Base-by-base conservation (phyloP, 2,113 vertebrate genomes). In the Neoarius graeffei region DNA sequence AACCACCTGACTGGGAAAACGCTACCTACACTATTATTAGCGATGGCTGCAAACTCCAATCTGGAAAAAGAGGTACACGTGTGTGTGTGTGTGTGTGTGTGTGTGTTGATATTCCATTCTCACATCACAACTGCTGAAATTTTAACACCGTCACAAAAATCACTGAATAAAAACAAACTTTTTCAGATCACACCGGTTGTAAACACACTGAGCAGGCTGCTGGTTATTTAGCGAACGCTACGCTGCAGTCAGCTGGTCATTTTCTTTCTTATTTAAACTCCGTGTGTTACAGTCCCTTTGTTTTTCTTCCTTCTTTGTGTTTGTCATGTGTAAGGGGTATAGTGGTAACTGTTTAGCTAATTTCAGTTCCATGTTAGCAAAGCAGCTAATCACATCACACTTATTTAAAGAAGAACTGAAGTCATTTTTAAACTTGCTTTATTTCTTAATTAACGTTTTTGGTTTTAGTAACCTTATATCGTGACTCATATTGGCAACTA, bases 11-110 rank as follows among this genome's bases (percentile, higher is more conserved):
- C 69, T 74, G 20, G 13, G 3, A 42, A 35, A 30, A 42, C 54
- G 73, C 17, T 80, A 86, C 56, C 85, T 15, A 56, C 11, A 19
- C 85, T 56, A 86, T 86, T 80, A 86, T 80, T 80, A 80, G 59
- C 5, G 2, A 79, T 20, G 17, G 48, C 59, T 64, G 59, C 6
- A 54, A 64, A 80, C 48, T 80, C 74, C 48, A 0, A 27, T 42
- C 60, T 80, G 27, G 27, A 86, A 30, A 42, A 30, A 42, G 25
- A 56, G 10, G 6, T 15, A 20, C n/a, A 9, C 8, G 3, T 9
- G 79, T 48, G 71, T 74, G 71, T 74, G 35, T 74, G 17, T 74
- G 35, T 74, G 71, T 74, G 71, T 74, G 35, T 74, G 17, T 74
- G 35, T 74, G 71, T 74, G 71, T 74, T 42, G 17, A 74, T 23